Base-by-base conservation (phyloP, 64 coral and sea anemone species). In the Porites australiensis region DNA sequence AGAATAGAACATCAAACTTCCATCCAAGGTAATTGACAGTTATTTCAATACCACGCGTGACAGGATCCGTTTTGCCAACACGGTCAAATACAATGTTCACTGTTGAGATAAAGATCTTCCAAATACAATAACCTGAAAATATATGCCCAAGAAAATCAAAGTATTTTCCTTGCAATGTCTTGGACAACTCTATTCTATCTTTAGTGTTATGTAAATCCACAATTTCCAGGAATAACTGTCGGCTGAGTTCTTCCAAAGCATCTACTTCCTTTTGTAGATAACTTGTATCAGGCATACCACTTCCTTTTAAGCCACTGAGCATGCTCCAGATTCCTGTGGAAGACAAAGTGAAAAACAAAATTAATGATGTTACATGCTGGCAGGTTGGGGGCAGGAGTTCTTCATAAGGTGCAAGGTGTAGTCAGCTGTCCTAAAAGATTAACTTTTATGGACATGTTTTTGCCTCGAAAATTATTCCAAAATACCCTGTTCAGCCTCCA, bases 81-180 rank as follows among this genome's bases (percentile, higher is more conserved):
- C 98, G 94, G 77, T 99, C 98, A 96, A 99, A 99, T 23, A 99
- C 78, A 85, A 99, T 99, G 89, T 99, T 99, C 12, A 99, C 98
- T 14, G 98, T 99, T 51, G 98, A 99, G 27, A 99, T 99, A 50
- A 99, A 99, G 54, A 99, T 99, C 70, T 99, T 99, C 98, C 98
- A 99, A 18, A 99, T 96, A 78, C 98, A 99, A 43, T 99, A 99
- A 2, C 98, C 98, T 44, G 94, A 96, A 76, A 99, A 99, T 85
- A 99, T 99, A 79, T 99, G 98, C 82, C 98, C 98, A 49, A 99
- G 82, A 66, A 99, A 99, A 86, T 99, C 98, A 86, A 99, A 99
- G 44, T 99, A 99, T 91, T 95, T 96, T 79, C 98, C 98, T 71
- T 99, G 98, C 52, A 99, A 60, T 66, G 98, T 99, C 75, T 96